Evolutionary conservation across 2,113 vertebrate species (phyloP), one percentile per base, ranked within the genome.

Genomic region (Nestor notabilis): DNA sequence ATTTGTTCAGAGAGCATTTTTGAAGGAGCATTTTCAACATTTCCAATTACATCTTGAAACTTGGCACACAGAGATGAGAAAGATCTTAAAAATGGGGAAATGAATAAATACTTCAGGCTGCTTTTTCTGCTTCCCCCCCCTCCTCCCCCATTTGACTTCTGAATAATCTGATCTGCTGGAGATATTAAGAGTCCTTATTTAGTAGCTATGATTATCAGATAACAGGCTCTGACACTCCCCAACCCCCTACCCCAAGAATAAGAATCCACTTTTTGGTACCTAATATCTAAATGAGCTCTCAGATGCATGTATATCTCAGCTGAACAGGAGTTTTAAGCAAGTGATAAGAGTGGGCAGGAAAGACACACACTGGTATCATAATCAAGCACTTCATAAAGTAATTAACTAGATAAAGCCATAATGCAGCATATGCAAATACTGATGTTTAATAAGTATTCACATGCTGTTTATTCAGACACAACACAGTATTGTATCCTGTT

Each of bases 321-420:
- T 87, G 68, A 95, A 90, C 60, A 94, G 76, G 84, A 84, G 65
- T 93, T 95, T 89, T 52, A 60, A 92, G 52, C 13, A 84, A 84
- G 9, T 72, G 69, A 89, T 90, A 96, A 93, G 82, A 83, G 27
- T 60, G 76, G 76, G 79, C 46, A 75, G 83, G 72, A 90, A 94
- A 95, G 47, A 64, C 56, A 46, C 89, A 90, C 56, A 83, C 27
- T 79, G 43, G 17, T 96, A 64, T 85, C 72, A 69, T 87, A 92
- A 92, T 92, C 80, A 89, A 90, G 24, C 41, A 56, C 61, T 94
- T 95, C 35, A 93, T 64, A 60, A 89, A 43, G 52, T 71, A 91
- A 96, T 94, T 95, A 93, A 94, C 87, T 92, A 92, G 63, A 90
- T 90, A 90, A 95, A 93, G 25, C 17, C 24, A 56, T 90, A 85